Evolutionary conservation across 2,113 vertebrate genomes (phyloP).

Genomic region (Archilochus colubris): DNA sequence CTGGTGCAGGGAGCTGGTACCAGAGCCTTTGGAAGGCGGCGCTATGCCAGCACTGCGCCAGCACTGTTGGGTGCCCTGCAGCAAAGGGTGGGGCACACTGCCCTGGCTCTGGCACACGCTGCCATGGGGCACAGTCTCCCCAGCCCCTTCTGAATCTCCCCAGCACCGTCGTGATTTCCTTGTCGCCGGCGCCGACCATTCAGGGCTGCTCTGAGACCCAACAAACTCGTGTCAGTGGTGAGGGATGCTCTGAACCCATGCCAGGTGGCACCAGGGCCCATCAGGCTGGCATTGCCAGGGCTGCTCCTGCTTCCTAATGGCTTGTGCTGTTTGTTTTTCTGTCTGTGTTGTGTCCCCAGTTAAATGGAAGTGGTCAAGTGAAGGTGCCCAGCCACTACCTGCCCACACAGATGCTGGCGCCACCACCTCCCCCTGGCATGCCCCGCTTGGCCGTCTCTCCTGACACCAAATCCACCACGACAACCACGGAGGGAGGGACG

Average conservation of each 20-base stretch:
- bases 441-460: conserved; percentile 85
- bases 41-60: accelerated
- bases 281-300: not conserved
- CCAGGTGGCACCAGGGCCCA: not conserved
- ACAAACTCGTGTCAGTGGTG: not conserved
- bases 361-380: conserved; percentile 93
- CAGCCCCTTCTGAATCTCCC: not conserved
- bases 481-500: conserved; percentile 86
- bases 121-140: not conserved
- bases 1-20: accelerated
- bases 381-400: conserved; percentile 93
- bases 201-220: conserved; percentile 56
- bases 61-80: not conserved
- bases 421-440: conserved; percentile 86
- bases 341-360: conserved; percentile 82
- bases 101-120: accelerated
- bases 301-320: conserved; percentile 49
- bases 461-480: conserved; percentile 90
- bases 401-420: conserved; percentile 91
- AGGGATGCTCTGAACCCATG: not conserved
- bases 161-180: not conserved
- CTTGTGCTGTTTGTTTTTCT: conserved; percentile 71
- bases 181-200: not conserved
- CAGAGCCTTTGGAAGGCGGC: not conserved
- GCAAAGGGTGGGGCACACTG: not conserved